These are phyloP conservation scores for Oreortyx pictus DNA, from an alignment of 2,797 vertebrate genomes.

Conservation along the genomic window DNA sequence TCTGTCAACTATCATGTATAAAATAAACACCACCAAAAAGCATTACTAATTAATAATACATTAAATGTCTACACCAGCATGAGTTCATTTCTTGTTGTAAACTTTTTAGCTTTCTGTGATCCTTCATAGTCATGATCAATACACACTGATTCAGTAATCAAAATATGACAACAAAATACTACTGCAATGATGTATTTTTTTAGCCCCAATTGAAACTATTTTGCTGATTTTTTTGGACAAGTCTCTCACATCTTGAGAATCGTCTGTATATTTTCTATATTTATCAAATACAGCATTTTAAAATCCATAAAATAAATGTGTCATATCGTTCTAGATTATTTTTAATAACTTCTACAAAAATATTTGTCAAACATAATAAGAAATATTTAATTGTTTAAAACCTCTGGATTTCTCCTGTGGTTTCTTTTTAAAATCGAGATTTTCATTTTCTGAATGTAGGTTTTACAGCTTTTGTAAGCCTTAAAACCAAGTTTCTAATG, in stretches of 20 bases:
- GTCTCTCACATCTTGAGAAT: not conserved
- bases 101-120: not conserved
- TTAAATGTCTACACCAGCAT: not conserved
- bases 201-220: not conserved
- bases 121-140: not conserved
- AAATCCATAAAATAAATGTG: not conserved
- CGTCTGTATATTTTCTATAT: not conserved
- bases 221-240: not conserved
- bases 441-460: not conserved
- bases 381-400: not conserved
- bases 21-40: not conserved
- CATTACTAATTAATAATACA: not conserved
- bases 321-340: not conserved
- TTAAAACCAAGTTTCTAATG: not conserved
- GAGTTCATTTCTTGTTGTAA: not conserved
- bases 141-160: not conserved
- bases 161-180: not conserved
- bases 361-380: not conserved
- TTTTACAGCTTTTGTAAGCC: not conserved
- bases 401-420: fast-evolving
- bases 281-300: not conserved
- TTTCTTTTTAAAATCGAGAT: not conserved
- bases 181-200: not conserved
- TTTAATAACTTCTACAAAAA: not conserved
- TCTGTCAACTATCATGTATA: not conserved